A percentile compares a stretch with the other conserved stretches of the same genome.
Evolutionary conservation across 2,888 invertebrate species (phyloP).

Genomic region (Polyploca ridens): DNA sequence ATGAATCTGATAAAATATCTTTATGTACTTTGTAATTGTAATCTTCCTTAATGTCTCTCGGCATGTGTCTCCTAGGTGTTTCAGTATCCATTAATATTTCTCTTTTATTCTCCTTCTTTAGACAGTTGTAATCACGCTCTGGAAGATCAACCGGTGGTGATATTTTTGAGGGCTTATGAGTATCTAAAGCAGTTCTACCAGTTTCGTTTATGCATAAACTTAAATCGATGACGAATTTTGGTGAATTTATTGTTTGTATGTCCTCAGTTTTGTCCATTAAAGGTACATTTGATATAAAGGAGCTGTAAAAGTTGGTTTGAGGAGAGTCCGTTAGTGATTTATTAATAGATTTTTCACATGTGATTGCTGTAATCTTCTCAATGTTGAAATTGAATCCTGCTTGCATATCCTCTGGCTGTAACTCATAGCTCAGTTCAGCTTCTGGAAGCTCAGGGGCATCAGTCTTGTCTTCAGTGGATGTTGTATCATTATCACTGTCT

Average conservation of each 20-base stretch:
- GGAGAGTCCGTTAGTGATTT: conserved; percentile 23
- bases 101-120: conserved; percentile 33
- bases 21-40: conserved; percentile 20
- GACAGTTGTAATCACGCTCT: conserved; percentile 64
- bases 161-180: conserved; percentile 24
- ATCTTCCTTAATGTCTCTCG: conserved; percentile 21
- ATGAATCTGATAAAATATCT: conserved; percentile 22
- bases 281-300: conserved; percentile 41
- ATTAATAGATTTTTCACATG: conserved; percentile 30
- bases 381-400: conserved; percentile 34
- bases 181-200: conserved; percentile 39
- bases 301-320: conserved; percentile 29
- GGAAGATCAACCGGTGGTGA: conserved; percentile 56
- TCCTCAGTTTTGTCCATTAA: conserved; percentile 30
- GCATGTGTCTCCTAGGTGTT: conserved; percentile 24
- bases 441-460: conserved; percentile 69
- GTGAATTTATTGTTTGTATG: conserved; percentile 38
- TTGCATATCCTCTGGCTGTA: conserved; percentile 36
- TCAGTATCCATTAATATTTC: conserved; percentile 41
- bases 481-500: conserved; percentile 48
- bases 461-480: conserved; percentile 53
- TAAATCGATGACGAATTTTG: conserved; percentile 63
- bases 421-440: conserved; percentile 52
- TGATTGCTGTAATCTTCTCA: conserved; percentile 30
- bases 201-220: conserved; percentile 61